phyloP scores from a whole-genome alignment of 2,113 vertebrate species.

The Salvator merianae region DNA sequence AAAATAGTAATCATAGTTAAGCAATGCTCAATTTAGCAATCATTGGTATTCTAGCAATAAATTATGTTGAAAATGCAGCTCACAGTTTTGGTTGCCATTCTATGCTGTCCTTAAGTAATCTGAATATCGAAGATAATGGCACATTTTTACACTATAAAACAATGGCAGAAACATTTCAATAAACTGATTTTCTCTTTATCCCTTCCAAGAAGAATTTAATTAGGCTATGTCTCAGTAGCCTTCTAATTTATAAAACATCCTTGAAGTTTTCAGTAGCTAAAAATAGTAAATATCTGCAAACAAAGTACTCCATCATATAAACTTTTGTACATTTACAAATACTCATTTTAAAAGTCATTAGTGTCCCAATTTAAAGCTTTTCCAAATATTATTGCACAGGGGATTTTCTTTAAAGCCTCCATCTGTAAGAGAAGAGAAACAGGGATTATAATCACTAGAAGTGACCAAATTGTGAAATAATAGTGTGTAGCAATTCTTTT shows the following conservation, averaged over 20 bases:
- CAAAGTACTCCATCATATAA: constrained; percentile 29
- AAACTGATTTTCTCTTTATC: constrained; percentile 36
- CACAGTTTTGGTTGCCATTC: constrained; percentile 12
- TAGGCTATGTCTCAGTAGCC: not conserved
- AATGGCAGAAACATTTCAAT: not conserved
- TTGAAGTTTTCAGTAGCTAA: constrained; percentile 2
- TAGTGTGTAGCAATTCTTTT: not conserved
- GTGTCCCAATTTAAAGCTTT: constrained; percentile 45
- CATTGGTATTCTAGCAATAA: constrained; percentile 25
- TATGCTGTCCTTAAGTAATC: constrained; percentile 7
- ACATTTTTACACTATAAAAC: not conserved
- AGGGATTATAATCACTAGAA: not conserved
- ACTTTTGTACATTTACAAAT: constrained; percentile 40
- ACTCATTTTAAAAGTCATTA: constrained; percentile 36
- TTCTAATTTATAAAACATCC: not conserved
- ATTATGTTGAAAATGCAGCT: constrained; percentile 24
- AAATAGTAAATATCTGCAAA: constrained; percentile 34
- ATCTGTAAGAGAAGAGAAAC: constrained; percentile 65
- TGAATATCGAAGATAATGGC: not conserved
- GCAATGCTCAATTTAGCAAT: constrained; percentile 11
- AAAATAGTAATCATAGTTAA: constrained; percentile 26
- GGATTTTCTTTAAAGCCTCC: constrained; percentile 48
- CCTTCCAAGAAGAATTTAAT: not conserved
- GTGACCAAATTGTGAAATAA: not conserved
- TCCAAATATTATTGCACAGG: constrained; percentile 42